Base-by-base conservation (phyloP, 2,888 invertebrate genomes). In the Odontocerum albicorne region DNA sequence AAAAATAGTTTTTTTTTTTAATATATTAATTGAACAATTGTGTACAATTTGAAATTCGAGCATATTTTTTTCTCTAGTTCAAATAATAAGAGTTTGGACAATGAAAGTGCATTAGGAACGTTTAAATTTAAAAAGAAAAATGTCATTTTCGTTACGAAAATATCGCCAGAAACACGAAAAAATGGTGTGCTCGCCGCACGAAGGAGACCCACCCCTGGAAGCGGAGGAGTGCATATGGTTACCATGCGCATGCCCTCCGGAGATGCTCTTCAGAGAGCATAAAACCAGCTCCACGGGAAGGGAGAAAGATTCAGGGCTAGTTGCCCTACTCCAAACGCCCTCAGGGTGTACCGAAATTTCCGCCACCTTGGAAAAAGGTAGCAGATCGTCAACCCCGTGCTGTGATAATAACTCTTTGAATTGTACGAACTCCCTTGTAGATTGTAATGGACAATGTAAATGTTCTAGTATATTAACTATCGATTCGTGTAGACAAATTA, bases 221-320 rank as follows among this genome's bases (percentile, higher is more conserved):
- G 13, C 17, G 7, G 46, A 32, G 21, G 35, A 19, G 22, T 50
- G 50, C 35, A 13, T 40, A 20, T 49, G 55, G 10, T 46, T 50
- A 15, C 39, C 40, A 4, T 46, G 35, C 10, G 51, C 40, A 8
- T 36, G 52, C 42, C 55, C 52, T 1, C 58, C 55, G n/a, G 53
- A 49, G 42, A 60, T 60, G 55, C 40, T 62, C 35, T 49, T 52
- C 43, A 38, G 60, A 12, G 62, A 62, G 46, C 62, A 62, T 53
- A 42, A 60, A n/a, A 62, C 62, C 40, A 57, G 50, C 45, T 43
- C 60, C 12, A 52, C 58, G 19, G 53, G 54, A 13, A 60, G 31
- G 74, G 75, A 42, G 19, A 50, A 50, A 20, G 50, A 58, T 19
- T 21, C 43, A 6, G 55, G 54, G 2, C 50, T 50, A n/a, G 42